A percentile compares a stretch with the other conserved stretches of the same genome.
These are phyloP conservation scores for Harpagoxenus sublaevis DNA, from an alignment of 2,888 invertebrate species.

Conservation along the genomic window DNA sequence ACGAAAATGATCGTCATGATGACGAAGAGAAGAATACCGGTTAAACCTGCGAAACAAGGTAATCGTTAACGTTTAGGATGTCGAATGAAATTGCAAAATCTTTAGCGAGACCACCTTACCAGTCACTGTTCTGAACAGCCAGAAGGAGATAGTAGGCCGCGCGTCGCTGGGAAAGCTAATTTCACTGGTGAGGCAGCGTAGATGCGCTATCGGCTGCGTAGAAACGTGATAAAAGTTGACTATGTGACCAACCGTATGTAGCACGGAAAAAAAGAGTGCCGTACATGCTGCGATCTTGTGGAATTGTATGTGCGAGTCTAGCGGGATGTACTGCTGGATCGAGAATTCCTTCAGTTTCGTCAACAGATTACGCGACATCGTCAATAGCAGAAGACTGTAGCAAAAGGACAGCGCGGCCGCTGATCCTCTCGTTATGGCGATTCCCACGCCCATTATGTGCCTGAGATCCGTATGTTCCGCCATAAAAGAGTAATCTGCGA, in stretches of 20 bases:
- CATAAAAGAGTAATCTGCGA: constrained; percentile 96
- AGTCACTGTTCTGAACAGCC: constrained; percentile 98
- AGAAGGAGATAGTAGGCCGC: constrained; percentile 97
- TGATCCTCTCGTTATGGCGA: constrained; percentile 97
- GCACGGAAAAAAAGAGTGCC: constrained; percentile 95
- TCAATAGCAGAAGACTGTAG: constrained; percentile 95
- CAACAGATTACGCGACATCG: constrained; percentile 96
- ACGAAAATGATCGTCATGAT: constrained; percentile 98
- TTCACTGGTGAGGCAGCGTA: constrained; percentile 96
- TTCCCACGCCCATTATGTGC: constrained; percentile 99
- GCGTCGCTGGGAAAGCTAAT: constrained; percentile 98
- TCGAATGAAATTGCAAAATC: neutral
- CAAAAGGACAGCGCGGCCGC: constrained; percentile 98
- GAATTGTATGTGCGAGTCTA: constrained; percentile 98
- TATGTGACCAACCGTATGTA: constrained; percentile 97
- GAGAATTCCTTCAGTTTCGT: constrained; percentile 98
- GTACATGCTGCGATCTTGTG: constrained; percentile 99
- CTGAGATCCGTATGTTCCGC: constrained; percentile 97
- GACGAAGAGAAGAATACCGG: constrained; percentile 94
- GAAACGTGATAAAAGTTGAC: constrained; percentile 99
- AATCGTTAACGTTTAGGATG: neutral
- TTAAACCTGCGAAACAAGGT: constrained; percentile 89
- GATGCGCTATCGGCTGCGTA: constrained; percentile 97
- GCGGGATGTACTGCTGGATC: constrained; percentile 96
- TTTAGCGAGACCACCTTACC: constrained; percentile 87